Base-by-base conservation (phyloP, 2,797 vertebrate genomes). In the Lutjanus argentimaculatus region DNA sequence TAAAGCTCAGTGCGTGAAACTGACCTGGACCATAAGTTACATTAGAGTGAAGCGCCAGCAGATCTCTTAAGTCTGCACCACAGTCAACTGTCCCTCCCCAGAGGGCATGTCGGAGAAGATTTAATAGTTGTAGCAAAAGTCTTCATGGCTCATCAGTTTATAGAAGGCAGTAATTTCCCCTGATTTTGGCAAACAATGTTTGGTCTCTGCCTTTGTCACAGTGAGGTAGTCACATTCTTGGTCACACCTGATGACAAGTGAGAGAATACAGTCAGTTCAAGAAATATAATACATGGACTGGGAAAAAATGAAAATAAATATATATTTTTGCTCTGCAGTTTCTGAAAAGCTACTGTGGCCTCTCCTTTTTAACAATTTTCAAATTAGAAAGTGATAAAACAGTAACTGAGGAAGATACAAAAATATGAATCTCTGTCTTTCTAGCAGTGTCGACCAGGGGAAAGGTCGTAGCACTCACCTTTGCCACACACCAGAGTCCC, bases 401-500 rank as follows among this genome's bases (percentile, higher is more conserved):
- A n/a, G n/a, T n/a, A n/a, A n/a, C n/a, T n/a, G n/a, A n/a, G n/a
- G n/a, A n/a, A n/a, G n/a, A n/a, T n/a, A n/a, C n/a, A n/a, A n/a
- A n/a, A n/a, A n/a, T n/a, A n/a, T n/a, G n/a, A n/a, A n/a, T n/a
- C n/a, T n/a, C n/a, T n/a, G n/a, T n/a, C n/a, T n/a, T n/a, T n/a
- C n/a, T 88, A 30, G 59, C 92, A 93, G 2, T 12, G 55, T 11
- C 10, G 7, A 66, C 91, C 91, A 12, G 0, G 0, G 22, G 87
- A 80, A 40, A 67, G 63, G 13, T 4, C 0, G 4, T 75, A 0
- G 65, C 92, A 91, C 25, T 72, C 14, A 17, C 91, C 93, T 8
- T 19, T 45, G 9, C 91, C 90, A 61, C 90, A 92, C 46, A 73
- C 69, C 2, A 87, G 69, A 51, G 68, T 30, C 4, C 92, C 91